Evolutionary conservation across 2,797 vertebrate species (phyloP).

Genomic region (Antrozous pallidus): DNA sequence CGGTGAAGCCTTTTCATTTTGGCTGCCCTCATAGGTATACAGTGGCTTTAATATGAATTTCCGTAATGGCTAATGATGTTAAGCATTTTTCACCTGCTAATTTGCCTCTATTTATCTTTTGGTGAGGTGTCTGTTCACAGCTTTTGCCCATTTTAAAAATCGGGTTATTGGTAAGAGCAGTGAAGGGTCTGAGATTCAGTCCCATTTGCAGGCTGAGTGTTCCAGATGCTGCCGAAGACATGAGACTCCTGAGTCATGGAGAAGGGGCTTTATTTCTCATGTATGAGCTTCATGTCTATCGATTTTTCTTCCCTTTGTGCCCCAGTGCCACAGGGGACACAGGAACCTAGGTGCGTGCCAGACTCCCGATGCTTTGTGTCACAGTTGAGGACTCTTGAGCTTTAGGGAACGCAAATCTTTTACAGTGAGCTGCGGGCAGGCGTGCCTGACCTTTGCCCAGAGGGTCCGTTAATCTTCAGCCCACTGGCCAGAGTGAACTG

Average conservation of each 20-base stretch:
- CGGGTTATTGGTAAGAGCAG: background rate
- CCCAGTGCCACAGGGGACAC: background rate
- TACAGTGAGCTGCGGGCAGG: background rate
- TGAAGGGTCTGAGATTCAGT: background rate
- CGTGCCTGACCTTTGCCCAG: background rate
- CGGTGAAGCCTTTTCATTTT: background rate
- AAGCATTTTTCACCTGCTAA: background rate
- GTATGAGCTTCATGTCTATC: background rate
- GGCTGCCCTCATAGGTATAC: background rate
- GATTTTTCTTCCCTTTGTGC: background rate
- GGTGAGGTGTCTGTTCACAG: background rate
- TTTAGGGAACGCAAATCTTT: background rate
- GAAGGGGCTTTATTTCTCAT: background rate
- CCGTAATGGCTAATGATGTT: background rate
- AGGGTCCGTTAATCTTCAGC: background rate
- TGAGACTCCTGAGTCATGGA: background rate
- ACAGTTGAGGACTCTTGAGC: background rate
- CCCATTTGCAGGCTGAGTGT: background rate
- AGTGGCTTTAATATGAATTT: background rate
- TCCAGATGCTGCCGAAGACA: background rate
- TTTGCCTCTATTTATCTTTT: slow-evolving; percentile 22
- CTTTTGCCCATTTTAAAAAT: slow-evolving; percentile 10
- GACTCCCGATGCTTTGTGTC: background rate
- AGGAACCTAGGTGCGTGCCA: background rate
- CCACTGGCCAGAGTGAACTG: background rate